Conservation (phyloP, 1,140 invertebrate species). For the Venturia canescens region DNA sequence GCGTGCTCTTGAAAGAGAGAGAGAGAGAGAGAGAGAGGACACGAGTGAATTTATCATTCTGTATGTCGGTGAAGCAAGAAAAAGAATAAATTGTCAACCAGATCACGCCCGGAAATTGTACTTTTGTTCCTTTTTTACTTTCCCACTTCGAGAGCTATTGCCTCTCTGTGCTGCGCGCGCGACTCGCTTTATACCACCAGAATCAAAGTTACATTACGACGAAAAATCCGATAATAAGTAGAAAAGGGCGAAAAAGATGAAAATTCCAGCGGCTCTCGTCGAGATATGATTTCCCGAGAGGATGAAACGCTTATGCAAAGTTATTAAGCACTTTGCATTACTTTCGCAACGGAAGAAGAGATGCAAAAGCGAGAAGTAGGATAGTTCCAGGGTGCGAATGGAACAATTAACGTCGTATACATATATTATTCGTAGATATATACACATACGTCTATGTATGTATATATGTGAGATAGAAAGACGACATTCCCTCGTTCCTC, state of each 20-base stretch:
- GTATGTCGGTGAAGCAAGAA: slow-evolving; percentile 12
- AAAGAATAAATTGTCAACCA: slow-evolving; percentile 33
- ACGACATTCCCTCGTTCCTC: slow-evolving; percentile 25
- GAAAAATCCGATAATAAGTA: background rate
- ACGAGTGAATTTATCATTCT: slow-evolving; percentile 31
- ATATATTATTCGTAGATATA: slow-evolving; percentile 18
- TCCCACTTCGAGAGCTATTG: background rate
- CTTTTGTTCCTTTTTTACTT: background rate
- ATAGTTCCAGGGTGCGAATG: slow-evolving; percentile 32
- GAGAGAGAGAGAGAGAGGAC: background rate
- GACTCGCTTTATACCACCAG: background rate
- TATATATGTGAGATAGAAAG: background rate
- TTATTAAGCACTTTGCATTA: slow-evolving; percentile 21
- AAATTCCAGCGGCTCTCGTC: background rate
- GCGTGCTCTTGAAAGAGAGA: background rate
- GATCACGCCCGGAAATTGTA: background rate
- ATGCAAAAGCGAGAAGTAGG: slow-evolving; percentile 17
- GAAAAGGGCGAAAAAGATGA: background rate
- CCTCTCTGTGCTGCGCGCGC: background rate
- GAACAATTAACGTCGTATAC: slow-evolving; percentile 39
- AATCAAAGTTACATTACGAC: slow-evolving; percentile 1
- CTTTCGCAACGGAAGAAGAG: slow-evolving; percentile 11
- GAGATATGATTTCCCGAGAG: slow-evolving; percentile 15
- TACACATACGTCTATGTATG: background rate
- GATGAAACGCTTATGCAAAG: slow-evolving; percentile 23